phyloP scores from a whole-genome alignment of 2,113 vertebrate species.

The Albula goreensis region DNA sequence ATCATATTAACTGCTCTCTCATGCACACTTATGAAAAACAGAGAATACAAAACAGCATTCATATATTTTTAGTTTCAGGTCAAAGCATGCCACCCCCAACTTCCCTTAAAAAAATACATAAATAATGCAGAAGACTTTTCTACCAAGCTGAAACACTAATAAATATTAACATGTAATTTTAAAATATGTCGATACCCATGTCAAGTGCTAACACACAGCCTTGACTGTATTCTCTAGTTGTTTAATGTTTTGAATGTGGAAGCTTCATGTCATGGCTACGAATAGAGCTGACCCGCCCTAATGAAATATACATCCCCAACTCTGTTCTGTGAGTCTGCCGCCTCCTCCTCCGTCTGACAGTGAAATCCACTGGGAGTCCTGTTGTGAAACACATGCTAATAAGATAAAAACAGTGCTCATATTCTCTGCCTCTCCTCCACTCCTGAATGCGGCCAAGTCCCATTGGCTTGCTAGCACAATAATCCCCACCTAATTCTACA shows the following conservation, averaged over 20 bases:
- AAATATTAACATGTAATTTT: background rate
- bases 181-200: background rate
- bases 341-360: constrained; percentile 13
- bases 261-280: background rate
- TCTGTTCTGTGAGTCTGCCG: background rate
- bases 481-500: constrained; percentile 29
- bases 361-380: background rate
- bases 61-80: no score
- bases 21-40: no score
- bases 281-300: constrained; percentile 7
- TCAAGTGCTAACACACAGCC: background rate
- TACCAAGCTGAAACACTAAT: no score
- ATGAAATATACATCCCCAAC: constrained; percentile 13
- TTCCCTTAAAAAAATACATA: no score
- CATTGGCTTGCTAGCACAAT: constrained; percentile 27
- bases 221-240: background rate
- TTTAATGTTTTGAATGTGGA: background rate
- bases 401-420: constrained; percentile 14
- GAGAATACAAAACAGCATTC: no score
- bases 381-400: background rate
- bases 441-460: constrained; percentile 4
- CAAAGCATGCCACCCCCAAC: no score
- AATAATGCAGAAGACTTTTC: no score
- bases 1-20: no score
- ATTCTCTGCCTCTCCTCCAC: background rate